Conservation (phyloP, 2,113 vertebrate species). For the Mugil cephalus region DNA sequence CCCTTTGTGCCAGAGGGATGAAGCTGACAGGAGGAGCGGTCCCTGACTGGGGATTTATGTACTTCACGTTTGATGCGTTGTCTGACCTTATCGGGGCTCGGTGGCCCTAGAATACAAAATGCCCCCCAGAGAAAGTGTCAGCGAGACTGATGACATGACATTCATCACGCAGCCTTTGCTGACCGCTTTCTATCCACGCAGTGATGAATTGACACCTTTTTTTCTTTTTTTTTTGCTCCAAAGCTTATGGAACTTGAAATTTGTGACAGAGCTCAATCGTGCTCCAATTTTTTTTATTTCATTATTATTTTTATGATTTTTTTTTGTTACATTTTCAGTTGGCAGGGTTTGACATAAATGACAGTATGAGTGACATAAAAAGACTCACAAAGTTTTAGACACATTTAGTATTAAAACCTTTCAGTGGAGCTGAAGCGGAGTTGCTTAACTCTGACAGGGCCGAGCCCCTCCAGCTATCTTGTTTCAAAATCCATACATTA, state of each 20-base stretch:
- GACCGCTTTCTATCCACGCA: slow-evolving; percentile 25
- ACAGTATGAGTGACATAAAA: slow-evolving; percentile 32
- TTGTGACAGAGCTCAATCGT: slow-evolving; percentile 25
- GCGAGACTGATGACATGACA: slow-evolving; percentile 44
- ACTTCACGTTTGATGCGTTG: slow-evolving; percentile 50
- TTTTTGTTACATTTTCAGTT: background rate
- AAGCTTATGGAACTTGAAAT: slow-evolving; percentile 34
- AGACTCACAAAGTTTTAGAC: slow-evolving; percentile 21
- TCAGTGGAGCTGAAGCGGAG: slow-evolving; percentile 3
- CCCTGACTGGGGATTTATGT: slow-evolving; percentile 53
- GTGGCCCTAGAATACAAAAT: slow-evolving; percentile 54
- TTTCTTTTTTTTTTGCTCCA: too few species aligned
- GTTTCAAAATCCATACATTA: slow-evolving; percentile 40
- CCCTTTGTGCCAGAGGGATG: slow-evolving; percentile 9
- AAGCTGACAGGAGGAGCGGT: slow-evolving; percentile 54
- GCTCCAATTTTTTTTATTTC: slow-evolving; percentile 2
- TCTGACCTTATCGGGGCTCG: slow-evolving; percentile 54
- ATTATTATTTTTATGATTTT: background rate
- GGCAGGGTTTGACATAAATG: slow-evolving; percentile 27
- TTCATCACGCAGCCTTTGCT: slow-evolving; percentile 46
- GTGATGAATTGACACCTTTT: slow-evolving; percentile 38
- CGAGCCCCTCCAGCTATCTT: slow-evolving; percentile 31
- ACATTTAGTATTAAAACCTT: slow-evolving; percentile 19
- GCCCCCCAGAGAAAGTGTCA: slow-evolving; percentile 53
- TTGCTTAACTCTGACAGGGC: slow-evolving; percentile 37